Evolutionary conservation across 2,888 invertebrate species (phyloP).

Genomic region (Tridacna crocea): DNA sequence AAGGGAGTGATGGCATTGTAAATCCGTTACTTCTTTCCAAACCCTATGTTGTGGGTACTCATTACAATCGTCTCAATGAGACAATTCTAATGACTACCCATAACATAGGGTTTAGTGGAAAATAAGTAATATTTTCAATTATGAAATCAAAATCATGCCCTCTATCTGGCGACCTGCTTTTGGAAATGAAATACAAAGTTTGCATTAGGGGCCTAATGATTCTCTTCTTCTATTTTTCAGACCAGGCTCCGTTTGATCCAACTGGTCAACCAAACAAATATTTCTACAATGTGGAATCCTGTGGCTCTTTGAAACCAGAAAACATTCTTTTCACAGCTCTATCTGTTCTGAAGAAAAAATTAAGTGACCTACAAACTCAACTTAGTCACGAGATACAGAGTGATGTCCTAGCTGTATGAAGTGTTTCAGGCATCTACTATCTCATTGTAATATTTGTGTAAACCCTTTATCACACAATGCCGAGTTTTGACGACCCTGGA

Average conservation of each 20-base stretch:
- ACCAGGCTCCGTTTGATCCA: slow-evolving; percentile 96
- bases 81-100: too few relatives aligned
- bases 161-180: too few relatives aligned
- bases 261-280: slow-evolving; percentile 98
- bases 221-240: slow-evolving; percentile 84
- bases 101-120: too few relatives aligned
- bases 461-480: neutral
- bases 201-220: too few relatives aligned
- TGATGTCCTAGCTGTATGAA: slow-evolving; percentile 77
- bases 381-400: slow-evolving; percentile 84
- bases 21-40: too few relatives aligned
- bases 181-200: too few relatives aligned
- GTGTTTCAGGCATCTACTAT: neutral
- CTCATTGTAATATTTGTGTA: neutral
- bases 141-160: too few relatives aligned
- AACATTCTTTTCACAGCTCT: slow-evolving; percentile 98
- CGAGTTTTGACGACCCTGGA: neutral
- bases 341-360: slow-evolving; percentile 95
- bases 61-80: too few relatives aligned
- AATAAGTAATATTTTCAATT: too few relatives aligned
- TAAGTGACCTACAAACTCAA: slow-evolving; percentile 94
- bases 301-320: slow-evolving; percentile 97
- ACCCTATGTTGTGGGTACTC: too few relatives aligned
- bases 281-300: slow-evolving; percentile 97
- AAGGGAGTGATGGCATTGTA: too few relatives aligned